Base-by-base conservation (phyloP, 2,888 invertebrate species). In the Microlaimidae sp. region DNA sequence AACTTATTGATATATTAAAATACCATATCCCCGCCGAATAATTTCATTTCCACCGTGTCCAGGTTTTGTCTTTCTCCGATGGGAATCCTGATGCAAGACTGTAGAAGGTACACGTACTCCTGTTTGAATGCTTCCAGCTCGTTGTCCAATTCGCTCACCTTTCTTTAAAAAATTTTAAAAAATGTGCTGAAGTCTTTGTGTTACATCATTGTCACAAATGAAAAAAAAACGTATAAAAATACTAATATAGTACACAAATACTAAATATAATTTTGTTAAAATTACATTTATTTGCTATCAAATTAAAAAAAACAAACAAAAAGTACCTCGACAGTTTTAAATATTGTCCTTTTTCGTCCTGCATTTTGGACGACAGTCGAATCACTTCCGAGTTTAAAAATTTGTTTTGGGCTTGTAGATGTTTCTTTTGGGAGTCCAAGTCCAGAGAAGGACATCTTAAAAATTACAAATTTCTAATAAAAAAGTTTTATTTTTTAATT, bases 351-450 rank as follows among this genome's bases (percentile, higher is more conserved):
- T 70, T 65, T 49, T 71, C 71, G 28, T 66, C 66, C 42, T 69
- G 66, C 49, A 71, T 62, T 26, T 73, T 66, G 27, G 65, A 61
- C 46, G 70, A 68, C 56, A 76, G 62, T 49, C 74, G 69, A 28
- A 71, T 60, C n/a, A 76, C 70, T 62, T 76, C 76, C 52, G 73
- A 69, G 58, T 75, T 75, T 32, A 76, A 64, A 58, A 75, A 75
- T 38, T 71, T 65, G 60, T 75, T 76, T 61, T 74, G 73, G 55
- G 71, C 71, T 58, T 71, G 71, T 28, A 73, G 60, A 38, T 13
- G 26, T 45, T 53, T 28, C 13, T 25, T 23, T 10, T 45, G 43
- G 10, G 10, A 26, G 4, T 19, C 13, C 24, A 38, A 17, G 10
- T 49, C 43, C n/a, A 32, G 5, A 49, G 21, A 28, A 3, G 10